Percentiles rank a stretch among this genome's conserved stretches.
These are phyloP conservation scores for Terebella lapidaria DNA, from an alignment of 2,888 invertebrate species.

Conservation along the genomic window DNA sequence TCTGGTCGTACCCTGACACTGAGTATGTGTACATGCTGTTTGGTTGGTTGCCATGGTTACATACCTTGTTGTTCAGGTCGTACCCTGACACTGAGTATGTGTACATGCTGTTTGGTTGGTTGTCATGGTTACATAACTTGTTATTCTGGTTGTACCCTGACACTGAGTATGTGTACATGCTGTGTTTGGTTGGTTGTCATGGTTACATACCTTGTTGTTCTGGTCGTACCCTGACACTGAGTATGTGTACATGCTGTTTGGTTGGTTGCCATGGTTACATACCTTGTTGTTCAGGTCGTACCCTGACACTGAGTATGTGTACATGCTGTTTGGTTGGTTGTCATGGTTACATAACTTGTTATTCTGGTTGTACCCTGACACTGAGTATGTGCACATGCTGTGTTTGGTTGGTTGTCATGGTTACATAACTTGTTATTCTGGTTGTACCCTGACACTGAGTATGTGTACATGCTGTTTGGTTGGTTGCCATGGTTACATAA, in stretches of 20 bases:
- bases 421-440: no score
- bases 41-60: conserved; percentile 64
- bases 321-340: conserved; percentile 82
- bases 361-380: no score
- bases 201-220: conserved; percentile 80
- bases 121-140: no score
- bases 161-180: no score
- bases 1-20: conserved; percentile 73
- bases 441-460: no score
- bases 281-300: conserved; percentile 94
- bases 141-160: no score
- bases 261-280: conserved; percentile 64
- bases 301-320: conserved; percentile 74
- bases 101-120: conserved; percentile 93
- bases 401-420: no score
- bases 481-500: no score
- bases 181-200: no score
- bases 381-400: no score
- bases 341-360: no score
- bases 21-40: conserved; percentile 86
- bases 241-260: conserved; percentile 92
- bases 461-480: no score
- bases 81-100: conserved; percentile 77
- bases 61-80: conserved; percentile 87
- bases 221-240: conserved; percentile 76